phyloP scores from a whole-genome alignment of 2,888 invertebrate species.

The Drosophila seclusa region DNA sequence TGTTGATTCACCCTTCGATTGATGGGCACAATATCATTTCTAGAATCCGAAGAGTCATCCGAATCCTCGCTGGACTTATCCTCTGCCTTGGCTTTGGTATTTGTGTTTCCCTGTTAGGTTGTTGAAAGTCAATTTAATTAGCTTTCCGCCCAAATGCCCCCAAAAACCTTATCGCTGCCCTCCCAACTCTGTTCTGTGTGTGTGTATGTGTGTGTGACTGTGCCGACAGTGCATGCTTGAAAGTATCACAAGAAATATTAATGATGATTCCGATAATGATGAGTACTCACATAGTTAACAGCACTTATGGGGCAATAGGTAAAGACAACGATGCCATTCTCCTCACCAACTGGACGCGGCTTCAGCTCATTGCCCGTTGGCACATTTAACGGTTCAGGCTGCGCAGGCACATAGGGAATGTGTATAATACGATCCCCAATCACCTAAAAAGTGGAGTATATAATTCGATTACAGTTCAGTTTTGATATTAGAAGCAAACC shows the following conservation, averaged over 20 bases:
- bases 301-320: conserved; percentile 94
- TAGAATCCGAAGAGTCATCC: conserved; percentile 83
- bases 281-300: conserved; percentile 92
- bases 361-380: conserved; percentile 91
- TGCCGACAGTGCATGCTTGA: conserved; percentile 30
- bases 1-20: conserved; percentile 49
- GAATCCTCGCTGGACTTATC: conserved; percentile 82
- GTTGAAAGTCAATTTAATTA: conserved; percentile 28
- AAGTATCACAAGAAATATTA: background rate
- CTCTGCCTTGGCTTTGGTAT: conserved; percentile 48
- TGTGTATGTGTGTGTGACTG: background rate
- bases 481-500: background rate
- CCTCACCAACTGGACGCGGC: conserved; percentile 94
- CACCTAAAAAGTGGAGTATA: conserved; percentile 87
- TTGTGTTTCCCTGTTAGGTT: conserved; percentile 52
- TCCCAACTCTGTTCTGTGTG: background rate
- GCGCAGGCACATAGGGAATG: conserved; percentile 89
- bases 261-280: background rate
- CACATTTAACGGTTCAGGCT: conserved; percentile 92
- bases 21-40: conserved; percentile 76
- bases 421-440: conserved; percentile 92
- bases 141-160: conserved; percentile 1
- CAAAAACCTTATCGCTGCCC: conserved; percentile 4
- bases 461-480: background rate
- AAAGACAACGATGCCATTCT: conserved; percentile 92